Base-by-base conservation (phyloP, 2,797 vertebrate species). In the Leucoraja ocellata region DNA sequence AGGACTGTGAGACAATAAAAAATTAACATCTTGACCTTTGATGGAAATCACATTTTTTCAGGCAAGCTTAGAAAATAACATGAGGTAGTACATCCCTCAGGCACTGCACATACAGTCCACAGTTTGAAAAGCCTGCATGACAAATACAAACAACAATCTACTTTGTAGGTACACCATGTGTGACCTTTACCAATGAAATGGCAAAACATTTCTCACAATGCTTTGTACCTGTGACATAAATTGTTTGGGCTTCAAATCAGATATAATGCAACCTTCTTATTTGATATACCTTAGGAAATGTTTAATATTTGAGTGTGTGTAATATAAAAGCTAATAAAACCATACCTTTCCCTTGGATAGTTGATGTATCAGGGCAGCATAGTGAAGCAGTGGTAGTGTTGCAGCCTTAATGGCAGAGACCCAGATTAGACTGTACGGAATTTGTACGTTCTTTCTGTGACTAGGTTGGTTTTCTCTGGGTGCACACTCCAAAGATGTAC, bases 141-240 rank as follows among this genome's bases (percentile, higher is more conserved):
- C 36, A 76, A 92, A 92, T 92, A 10, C 73, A 71, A 54, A 54
- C 39, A 74, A 76, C 25, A 25, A 46, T 92, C 71, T 21, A 74
- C 90, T 76, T 76, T 46, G 32, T 39, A 92, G 90, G 39, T 92
- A 92, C 73, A 92, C 36, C 76, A 46, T 74, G 68, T 46, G 90
- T 92, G 90, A 92, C 90, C 90, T 92, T 92, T 92, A 73, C 68
- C 71, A 91, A 54, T 54, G 13, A 46, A 92, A 76, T 39, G 39
- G 46, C 23, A 76, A 76, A 74, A 16, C 28, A 73, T 73, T 58
- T 73, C 25, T 92, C 39, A 13, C 71, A 14, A 39, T 54, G 39
- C 46, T 5, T 76, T n/a, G 61, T 84, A 18, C 39, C 65, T 25
- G 54, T 91, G 90, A 91, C 90, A 91, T 74, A 74, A 92, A 73